A percentile compares a stretch with the other conserved stretches of the same genome.
Conservation (phyloP, 2,797 vertebrate genomes). For the Sebastolobus altivelis region DNA sequence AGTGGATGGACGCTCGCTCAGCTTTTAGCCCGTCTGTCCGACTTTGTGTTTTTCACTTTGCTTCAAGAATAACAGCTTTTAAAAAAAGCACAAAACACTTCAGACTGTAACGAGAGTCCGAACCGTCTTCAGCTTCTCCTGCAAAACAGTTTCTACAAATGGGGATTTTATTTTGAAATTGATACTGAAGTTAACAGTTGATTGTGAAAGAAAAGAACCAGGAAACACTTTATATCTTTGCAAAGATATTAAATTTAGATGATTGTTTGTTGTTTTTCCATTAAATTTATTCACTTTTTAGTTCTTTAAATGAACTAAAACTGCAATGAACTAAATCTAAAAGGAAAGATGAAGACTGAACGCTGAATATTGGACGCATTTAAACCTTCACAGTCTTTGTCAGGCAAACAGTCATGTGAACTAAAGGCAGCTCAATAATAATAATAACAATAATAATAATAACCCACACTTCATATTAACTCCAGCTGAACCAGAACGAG, state of each 20-base stretch:
- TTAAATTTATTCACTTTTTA: background rate
- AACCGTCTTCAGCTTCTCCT: too few relatives aligned
- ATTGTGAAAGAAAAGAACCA: background rate
- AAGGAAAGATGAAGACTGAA: background rate
- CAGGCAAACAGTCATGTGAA: too few relatives aligned
- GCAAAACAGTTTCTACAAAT: background rate
- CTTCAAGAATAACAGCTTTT: slow-evolving; percentile 24
- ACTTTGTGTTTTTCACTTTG: background rate
- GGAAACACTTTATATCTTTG: background rate
- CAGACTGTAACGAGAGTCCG: too few relatives aligned
- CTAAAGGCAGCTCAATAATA: too few relatives aligned
- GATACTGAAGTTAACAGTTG: too few relatives aligned
- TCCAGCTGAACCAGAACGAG: too few relatives aligned
- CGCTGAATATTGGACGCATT: too few relatives aligned
- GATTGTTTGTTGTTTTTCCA: background rate
- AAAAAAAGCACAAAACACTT: background rate
- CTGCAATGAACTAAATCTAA: background rate
- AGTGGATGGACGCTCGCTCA: background rate
- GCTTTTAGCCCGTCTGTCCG: slow-evolving; percentile 18
- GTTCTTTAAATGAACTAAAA: background rate
- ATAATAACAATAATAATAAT: too few relatives aligned
- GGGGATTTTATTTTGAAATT: background rate
- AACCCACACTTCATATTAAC: too few relatives aligned
- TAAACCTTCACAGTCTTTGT: too few relatives aligned
- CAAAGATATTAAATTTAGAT: background rate